Base-by-base conservation (phyloP, 2,888 invertebrate species). In the Drosophila barbarae region DNA sequence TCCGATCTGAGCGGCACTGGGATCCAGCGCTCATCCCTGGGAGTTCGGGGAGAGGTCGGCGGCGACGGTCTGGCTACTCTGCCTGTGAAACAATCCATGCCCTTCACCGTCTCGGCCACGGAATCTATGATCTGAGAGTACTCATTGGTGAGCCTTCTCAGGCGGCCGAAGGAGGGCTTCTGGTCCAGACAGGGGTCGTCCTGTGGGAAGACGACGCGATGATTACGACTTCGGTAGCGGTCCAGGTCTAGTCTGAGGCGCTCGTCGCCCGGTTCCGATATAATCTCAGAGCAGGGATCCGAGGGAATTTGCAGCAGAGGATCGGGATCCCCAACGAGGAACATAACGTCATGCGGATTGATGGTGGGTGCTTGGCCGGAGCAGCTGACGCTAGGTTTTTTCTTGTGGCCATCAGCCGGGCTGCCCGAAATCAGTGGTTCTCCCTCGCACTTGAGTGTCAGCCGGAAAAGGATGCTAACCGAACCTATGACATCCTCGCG, bases 401-500 rank as follows among this genome's bases (percentile, higher is more conserved):
- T 59, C 1, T 30, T 34, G 6, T 34, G 12, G 1, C 0, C 0
- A 13, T 46, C 18, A 15, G n/a, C 47, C 2, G 1, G 15, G 5
- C n/a, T 13, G 15, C 6, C 13, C 3, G 2, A 5, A 32, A 51
- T 53, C 47, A 60, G 7, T 0, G 2, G 38, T 32, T 0, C 5
- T 8, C 84, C 77, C 2, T 77, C 63, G 32, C 87, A 87, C 61
- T 86, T 87, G 6, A 74, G 54, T 9, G 76, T 65, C 21, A 87
- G 41, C 4, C 74, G 72, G 28, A 71, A 35, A 5, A 84, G 42
- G 5, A 86, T 26, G 18, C 85, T 77, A 5, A 86, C 6, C 1
- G 32, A 63, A 2, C 87, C 87, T 3, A 73, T 39, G 10, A 50
- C 49, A 1, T 50, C 23, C 0, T 42, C 57, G 7, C 69, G 50